Base-by-base conservation (phyloP, 2,113 vertebrate species). In the Lipophrys pholis region DNA sequence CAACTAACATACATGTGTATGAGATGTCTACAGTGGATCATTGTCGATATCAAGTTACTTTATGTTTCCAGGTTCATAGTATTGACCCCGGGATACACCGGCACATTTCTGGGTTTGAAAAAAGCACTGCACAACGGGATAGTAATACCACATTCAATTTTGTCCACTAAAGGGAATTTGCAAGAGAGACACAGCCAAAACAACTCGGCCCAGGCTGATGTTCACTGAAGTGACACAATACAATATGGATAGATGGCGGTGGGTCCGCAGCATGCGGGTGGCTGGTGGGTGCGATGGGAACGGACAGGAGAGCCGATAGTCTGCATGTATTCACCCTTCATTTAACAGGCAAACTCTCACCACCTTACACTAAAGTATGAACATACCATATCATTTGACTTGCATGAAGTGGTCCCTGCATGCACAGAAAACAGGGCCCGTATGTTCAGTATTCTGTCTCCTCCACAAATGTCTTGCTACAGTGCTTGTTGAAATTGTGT, bases 401-500 rank as follows among this genome's bases (percentile, higher is more conserved):
- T 83, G 76, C 89, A 91, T 86, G 83, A 79, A 83, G 75, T 59
- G 54, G 76, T 86, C 81, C 86, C 83, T 77, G 76, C 75, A 86
- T 83, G 76, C 65, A 77, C 63, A 63, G 52, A 76, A 76, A 78
- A 80, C 43, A 50, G 73, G 63, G 35, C 52, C 63, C 61, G 68
- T 69, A 77, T 87, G 81, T 91, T 82, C 49, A 55, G 58, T 82
- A 82, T 87, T 90, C 87, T 76, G 76, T 72, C 64, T 62, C 50
- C 78, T 66, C 62, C 77, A 77, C 62, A 85, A 88, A 89, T 84
- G 88, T 85, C 86, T 90, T 83, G 84, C 81, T 82, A 87, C 84
- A 88, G 78, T 85, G 84, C 83, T 84, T 84, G 80, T 86, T 83
- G 87, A 87, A 87, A 91, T 88, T 82, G 87, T 76, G 81, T 82